phyloP scores from a whole-genome alignment of 2,113 vertebrate genomes.

The Megaptera novaeangliae region DNA sequence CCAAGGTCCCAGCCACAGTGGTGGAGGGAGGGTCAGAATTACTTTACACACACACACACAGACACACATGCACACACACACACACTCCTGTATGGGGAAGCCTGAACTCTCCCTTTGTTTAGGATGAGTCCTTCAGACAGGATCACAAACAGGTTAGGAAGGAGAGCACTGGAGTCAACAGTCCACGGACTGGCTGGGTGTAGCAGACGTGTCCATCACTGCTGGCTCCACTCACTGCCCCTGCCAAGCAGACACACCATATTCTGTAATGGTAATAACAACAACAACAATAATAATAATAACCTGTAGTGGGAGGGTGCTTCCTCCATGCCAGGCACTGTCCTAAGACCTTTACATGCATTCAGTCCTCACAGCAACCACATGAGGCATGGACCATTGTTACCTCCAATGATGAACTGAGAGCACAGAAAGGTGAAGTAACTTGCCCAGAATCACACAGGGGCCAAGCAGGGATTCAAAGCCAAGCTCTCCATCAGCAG shows the following conservation, averaged over 20 bases:
- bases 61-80: not conserved
- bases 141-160: not conserved
- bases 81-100: no score
- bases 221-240: not conserved
- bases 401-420: not conserved
- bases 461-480: not conserved
- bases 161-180: not conserved
- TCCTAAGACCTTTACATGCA: not conserved
- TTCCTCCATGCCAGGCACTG: not conserved
- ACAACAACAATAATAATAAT: not conserved
- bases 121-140: not conserved
- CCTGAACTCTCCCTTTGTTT: not conserved
- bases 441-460: not conserved
- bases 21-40: not conserved
- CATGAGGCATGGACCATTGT: fast-evolving
- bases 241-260: not conserved
- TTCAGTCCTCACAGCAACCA: not conserved
- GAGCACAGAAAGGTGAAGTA: not conserved
- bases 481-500: not conserved
- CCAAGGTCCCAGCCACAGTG: not conserved
- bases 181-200: fast-evolving
- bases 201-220: fast-evolving
- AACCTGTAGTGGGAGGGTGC: fast-evolving
- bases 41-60: not conserved
- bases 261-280: not conserved